phyloP scores from a whole-genome alignment of 2,888 invertebrate species.

The Lypha dubia region DNA sequence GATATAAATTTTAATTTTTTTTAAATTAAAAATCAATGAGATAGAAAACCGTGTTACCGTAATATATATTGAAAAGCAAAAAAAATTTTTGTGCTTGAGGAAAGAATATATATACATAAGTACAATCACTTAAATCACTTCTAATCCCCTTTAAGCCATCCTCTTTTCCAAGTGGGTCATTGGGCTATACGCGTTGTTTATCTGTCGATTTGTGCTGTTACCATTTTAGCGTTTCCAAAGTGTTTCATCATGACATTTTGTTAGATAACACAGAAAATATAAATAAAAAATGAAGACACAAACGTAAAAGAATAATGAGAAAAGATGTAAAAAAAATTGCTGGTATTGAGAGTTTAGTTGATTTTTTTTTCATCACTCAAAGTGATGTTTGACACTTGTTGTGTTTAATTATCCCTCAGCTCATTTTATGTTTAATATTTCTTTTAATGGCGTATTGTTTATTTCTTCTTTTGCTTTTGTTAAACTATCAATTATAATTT shows the following conservation, averaged over 20 bases:
- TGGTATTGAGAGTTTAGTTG: conserved; percentile 12
- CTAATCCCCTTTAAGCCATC: conserved; percentile 23
- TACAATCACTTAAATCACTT: conserved; percentile 19
- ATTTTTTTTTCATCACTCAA: conserved; percentile 36
- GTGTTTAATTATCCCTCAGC: conserved; percentile 60
- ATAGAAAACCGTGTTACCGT: no score
- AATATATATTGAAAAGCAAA: no score
- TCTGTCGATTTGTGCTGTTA: neutral
- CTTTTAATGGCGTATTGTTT: conserved; percentile 13
- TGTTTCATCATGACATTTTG: conserved; percentile 33
- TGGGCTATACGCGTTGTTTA: conserved; percentile 1
- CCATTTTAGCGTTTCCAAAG: neutral
- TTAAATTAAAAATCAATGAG: no score
- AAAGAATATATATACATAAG: neutral
- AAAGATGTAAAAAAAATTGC: neutral
- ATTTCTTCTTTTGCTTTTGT: neutral
- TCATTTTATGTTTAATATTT: conserved; percentile 45
- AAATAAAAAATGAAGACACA: neutral
- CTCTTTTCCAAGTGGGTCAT: conserved; percentile 55
- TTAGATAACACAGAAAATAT: conserved; percentile 23
- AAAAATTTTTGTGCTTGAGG: neutral
- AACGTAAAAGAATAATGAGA: neutral
- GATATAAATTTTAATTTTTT: no score
- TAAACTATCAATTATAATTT: conserved; percentile 65
- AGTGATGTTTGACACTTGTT: conserved; percentile 65